Conservation (phyloP, 2,113 vertebrate species). For the Phaetusa simplex region DNA sequence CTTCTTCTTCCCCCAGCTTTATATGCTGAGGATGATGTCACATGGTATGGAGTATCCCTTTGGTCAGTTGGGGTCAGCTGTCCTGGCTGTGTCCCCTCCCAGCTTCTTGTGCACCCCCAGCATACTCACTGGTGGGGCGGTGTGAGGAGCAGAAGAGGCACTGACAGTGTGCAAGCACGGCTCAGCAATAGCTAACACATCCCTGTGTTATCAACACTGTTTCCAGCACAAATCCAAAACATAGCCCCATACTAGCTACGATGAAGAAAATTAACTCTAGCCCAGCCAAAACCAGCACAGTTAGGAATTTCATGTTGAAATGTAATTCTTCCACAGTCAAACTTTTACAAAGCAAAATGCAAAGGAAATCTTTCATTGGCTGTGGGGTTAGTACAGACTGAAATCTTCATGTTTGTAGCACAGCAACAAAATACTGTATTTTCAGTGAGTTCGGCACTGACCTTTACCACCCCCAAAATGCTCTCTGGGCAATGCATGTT, state of each 20-base stretch:
- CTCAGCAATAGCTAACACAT: background rate
- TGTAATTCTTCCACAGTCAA: background rate
- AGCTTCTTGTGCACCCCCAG: background rate
- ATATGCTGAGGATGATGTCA: background rate
- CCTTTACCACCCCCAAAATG: background rate
- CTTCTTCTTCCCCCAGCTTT: background rate
- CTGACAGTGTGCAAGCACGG: background rate
- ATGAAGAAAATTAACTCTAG: background rate
- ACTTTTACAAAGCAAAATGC: background rate
- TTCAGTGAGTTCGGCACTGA: background rate
- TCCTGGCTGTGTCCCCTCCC: background rate
- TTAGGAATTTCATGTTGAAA: background rate
- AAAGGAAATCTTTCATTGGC: background rate
- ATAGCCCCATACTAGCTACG: background rate
- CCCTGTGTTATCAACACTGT: background rate
- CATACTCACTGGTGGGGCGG: background rate
- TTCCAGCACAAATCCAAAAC: background rate
- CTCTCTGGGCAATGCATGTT: background rate
- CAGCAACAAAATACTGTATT: background rate
- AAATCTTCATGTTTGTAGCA: background rate
- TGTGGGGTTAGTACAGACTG: background rate
- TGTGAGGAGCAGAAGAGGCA: background rate
- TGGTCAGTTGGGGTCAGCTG: background rate
- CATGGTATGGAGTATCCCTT: background rate
- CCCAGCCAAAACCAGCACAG: background rate